Percentiles rank a stretch among this genome's conserved stretches.
Evolutionary conservation across 2,888 invertebrate genomes (phyloP).

Genomic region (Leptinotarsa tumamoca): DNA sequence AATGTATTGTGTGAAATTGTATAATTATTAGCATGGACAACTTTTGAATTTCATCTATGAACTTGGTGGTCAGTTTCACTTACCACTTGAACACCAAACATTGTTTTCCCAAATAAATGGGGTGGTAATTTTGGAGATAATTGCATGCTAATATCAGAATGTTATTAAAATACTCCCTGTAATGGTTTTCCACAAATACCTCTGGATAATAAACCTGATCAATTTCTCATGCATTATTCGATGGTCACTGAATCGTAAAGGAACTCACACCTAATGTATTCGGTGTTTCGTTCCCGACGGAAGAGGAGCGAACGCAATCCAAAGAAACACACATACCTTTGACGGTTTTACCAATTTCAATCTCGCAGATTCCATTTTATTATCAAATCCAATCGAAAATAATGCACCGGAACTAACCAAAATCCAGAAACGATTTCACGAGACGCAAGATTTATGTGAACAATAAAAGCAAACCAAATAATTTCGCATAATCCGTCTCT

Average conservation of each 20-base stretch:
- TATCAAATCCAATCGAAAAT: slow-evolving; percentile 37
- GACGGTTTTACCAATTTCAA: not conserved
- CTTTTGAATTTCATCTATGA: too few relatives aligned
- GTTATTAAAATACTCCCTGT: too few relatives aligned
- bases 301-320: not conserved
- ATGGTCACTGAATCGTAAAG: not conserved
- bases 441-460: slow-evolving; percentile 43
- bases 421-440: slow-evolving; percentile 35
- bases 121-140: too few relatives aligned
- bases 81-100: too few relatives aligned
- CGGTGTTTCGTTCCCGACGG: not conserved
- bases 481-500: slow-evolving; percentile 49
- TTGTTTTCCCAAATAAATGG: too few relatives aligned
- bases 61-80: too few relatives aligned
- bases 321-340: not conserved
- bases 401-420: slow-evolving; percentile 32
- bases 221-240: too few relatives aligned
- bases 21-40: too few relatives aligned
- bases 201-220: too few relatives aligned
- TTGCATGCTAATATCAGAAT: too few relatives aligned
- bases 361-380: slow-evolving; percentile 28
- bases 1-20: too few relatives aligned
- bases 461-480: slow-evolving; percentile 49
- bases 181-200: too few relatives aligned
- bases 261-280: not conserved